A percentile compares a stretch with the other conserved stretches of the same genome.
phyloP scores from a whole-genome alignment of 2,888 invertebrate genomes.

The Epinotia bilunana region DNA sequence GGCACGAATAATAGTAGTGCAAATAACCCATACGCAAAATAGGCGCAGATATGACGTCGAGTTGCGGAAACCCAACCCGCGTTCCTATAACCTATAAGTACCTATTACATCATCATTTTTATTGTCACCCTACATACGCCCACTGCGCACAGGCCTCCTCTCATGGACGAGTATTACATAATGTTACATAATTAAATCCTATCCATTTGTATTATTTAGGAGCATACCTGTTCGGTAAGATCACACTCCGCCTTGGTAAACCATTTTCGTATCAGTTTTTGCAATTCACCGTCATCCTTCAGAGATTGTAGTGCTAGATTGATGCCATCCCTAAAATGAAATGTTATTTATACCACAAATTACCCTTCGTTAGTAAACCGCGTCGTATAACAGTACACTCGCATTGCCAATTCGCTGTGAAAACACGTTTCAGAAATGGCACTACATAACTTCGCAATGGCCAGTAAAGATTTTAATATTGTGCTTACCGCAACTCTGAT shows the following conservation, averaged over 20 bases:
- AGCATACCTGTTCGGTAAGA: slow-evolving; percentile 56
- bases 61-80: no score
- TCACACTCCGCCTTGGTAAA: slow-evolving; percentile 76
- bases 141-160: no score
- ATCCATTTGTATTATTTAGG: background rate
- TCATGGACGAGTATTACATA: background rate
- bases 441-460: slow-evolving; percentile 45
- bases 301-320: slow-evolving; percentile 96
- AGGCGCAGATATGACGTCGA: no score
- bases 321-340: slow-evolving; percentile 91
- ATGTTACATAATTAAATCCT: background rate
- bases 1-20: no score
- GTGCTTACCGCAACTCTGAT: slow-evolving; percentile 91
- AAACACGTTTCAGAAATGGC: slow-evolving; percentile 43
- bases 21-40: no score
- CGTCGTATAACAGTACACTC: slow-evolving; percentile 18
- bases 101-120: no score
- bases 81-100: no score
- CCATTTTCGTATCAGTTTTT: slow-evolving; percentile 97
- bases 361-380: slow-evolving; percentile 12
- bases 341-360: slow-evolving; percentile 46
- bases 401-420: slow-evolving; percentile 47
- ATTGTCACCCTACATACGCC: no score
- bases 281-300: slow-evolving; percentile 96
- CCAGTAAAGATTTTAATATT: slow-evolving; percentile 25